Conservation (phyloP, 1,140 invertebrate genomes). For the Planococcus citri region DNA sequence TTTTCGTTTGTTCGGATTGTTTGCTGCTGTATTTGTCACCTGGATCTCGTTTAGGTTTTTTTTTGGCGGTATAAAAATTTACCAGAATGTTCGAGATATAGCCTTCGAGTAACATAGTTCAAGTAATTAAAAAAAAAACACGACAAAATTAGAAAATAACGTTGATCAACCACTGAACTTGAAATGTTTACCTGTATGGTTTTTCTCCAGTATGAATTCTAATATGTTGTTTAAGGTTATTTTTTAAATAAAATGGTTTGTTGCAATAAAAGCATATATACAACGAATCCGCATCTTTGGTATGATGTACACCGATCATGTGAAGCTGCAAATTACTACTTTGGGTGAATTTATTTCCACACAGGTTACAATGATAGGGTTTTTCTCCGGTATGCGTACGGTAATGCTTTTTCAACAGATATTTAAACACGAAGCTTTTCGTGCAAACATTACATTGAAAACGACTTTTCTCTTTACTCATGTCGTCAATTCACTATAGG, state of each 20-base stretch:
- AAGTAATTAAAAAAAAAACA: neutral
- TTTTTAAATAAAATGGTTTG: conserved; percentile 58
- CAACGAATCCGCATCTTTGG: conserved; percentile 24
- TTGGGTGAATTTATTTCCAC: conserved; percentile 66
- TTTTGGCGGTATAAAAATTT: too few species aligned
- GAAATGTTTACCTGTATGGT: conserved; percentile 54
- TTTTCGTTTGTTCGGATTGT: too few species aligned
- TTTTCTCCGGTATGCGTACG: conserved; percentile 49
- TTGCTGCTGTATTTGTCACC: too few species aligned
- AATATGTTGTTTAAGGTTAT: conserved; percentile 55
- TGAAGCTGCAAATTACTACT: conserved; percentile 45
- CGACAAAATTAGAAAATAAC: neutral
- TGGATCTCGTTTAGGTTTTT: too few species aligned
- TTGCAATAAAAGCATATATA: conserved; percentile 29
- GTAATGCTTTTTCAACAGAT: conserved; percentile 30
- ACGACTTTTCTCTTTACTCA: neutral
- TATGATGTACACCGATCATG: conserved; percentile 31
- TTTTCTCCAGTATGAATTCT: conserved; percentile 59
- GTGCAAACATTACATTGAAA: conserved; percentile 31
- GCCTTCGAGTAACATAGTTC: too few species aligned
- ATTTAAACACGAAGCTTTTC: conserved; percentile 33
- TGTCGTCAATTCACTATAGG: neutral
- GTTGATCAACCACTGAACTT: neutral
- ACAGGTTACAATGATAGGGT: conserved; percentile 63
- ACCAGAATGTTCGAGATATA: too few species aligned